A percentile compares a stretch with the other conserved stretches of the same genome.
These are phyloP conservation scores for Zingel zingel DNA, from an alignment of 2,113 vertebrate species.

Conservation along the genomic window DNA sequence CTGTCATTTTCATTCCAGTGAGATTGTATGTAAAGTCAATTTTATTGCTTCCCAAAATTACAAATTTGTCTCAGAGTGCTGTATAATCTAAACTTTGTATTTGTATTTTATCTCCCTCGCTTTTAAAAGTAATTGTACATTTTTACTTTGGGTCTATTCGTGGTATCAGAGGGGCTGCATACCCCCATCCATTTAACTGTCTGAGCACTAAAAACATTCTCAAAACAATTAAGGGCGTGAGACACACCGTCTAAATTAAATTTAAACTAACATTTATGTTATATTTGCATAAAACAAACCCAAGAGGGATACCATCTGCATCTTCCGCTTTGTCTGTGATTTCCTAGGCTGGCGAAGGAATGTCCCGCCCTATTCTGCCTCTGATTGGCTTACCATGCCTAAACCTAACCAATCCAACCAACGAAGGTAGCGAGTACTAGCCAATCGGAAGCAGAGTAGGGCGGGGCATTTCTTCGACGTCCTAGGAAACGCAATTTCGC, in stretches of 20 bases:
- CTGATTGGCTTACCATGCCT: too few relatives aligned
- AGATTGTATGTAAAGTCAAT: not conserved
- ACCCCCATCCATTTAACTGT: not conserved
- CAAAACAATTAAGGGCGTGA: not conserved
- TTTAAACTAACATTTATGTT: not conserved
- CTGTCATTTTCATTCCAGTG: not conserved
- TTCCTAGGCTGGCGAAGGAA: too few relatives aligned
- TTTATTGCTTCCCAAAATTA: not conserved
- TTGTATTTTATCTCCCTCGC: not conserved
- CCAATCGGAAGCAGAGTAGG: too few relatives aligned
- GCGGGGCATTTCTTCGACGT: too few relatives aligned
- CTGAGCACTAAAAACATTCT: not conserved
- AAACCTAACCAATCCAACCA: too few relatives aligned
- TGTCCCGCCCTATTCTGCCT: too few relatives aligned
- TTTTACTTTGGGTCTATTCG: not conserved
- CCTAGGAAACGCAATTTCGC: too few relatives aligned
- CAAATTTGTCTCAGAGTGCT: not conserved
- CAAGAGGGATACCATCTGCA: too few relatives aligned
- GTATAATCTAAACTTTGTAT: not conserved
- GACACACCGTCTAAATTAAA: not conserved
- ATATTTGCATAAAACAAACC: not conserved
- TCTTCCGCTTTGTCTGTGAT: slow-evolving; percentile 40
- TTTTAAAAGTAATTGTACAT: not conserved
- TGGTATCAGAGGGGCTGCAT: not conserved
- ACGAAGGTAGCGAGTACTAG: too few relatives aligned